These are phyloP conservation scores for Mixornis gularis DNA, from an alignment of 2,113 vertebrate genomes.

Conservation along the genomic window DNA sequence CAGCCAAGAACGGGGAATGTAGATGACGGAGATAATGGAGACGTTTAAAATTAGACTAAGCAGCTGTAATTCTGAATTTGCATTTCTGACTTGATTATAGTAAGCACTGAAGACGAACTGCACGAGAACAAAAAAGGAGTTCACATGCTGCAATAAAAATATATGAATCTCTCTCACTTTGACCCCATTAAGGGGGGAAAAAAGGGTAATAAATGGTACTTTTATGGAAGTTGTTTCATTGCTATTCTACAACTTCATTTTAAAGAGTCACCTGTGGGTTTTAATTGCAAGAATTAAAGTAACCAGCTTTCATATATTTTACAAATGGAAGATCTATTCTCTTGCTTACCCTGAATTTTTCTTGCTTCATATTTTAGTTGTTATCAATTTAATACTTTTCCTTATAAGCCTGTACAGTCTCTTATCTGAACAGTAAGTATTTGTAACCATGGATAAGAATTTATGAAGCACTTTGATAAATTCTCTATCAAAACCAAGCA, in stretches of 20 bases:
- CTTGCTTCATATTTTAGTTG: neutral
- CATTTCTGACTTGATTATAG: conserved; percentile 56
- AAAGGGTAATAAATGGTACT: neutral
- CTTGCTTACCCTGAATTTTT: neutral
- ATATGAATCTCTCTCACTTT: neutral
- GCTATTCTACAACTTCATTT: neutral
- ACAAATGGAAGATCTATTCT: neutral
- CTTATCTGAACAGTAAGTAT: neutral
- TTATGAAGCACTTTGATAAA: neutral
- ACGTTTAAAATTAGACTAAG: conserved; percentile 51
- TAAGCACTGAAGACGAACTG: conserved; percentile 10
- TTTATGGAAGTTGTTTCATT: neutral
- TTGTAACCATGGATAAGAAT: neutral
- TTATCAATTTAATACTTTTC: neutral
- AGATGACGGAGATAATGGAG: conserved; percentile 33
- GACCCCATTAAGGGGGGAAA: neutral
- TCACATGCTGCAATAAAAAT: neutral
- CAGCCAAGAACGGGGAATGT: neutral
- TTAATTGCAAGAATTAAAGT: neutral
- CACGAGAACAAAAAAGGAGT: neutral
- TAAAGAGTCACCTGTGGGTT: neutral
- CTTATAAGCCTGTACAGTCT: neutral
- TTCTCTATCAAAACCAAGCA: neutral
- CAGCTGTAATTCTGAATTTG: conserved; percentile 57
- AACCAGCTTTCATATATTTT: fast-evolving